Base-by-base conservation (phyloP, 2,113 vertebrate genomes). In the Zeus faber region DNA sequence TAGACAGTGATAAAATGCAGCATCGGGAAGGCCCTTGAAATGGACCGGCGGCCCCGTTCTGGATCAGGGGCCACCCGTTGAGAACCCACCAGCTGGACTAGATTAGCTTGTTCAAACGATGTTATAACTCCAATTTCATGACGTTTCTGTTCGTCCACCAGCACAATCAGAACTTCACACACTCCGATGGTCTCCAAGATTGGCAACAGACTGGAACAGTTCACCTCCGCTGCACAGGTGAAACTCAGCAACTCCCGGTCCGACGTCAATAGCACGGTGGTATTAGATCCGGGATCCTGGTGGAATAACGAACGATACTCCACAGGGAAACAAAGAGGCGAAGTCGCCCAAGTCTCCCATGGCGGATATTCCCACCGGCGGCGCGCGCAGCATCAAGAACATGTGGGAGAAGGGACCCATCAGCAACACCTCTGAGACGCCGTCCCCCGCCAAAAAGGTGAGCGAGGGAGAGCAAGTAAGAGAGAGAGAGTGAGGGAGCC, bases 401-500 rank as follows among this genome's bases (percentile, higher is more conserved):
- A 96, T 96, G 93, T 98, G 97, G 97, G 96, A 99, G 82, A 96
- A 92, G 68, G 95, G 95, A n/a, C 92, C 93, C 1, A 80, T 95
- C 3, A 85, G 91, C 24, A 84, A 87, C 17, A 80, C 92, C 13
- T 83, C 92, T 4, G 81, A 91, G 21, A 90, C 83, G 14, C 64
- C 88, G 2, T 78, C 89, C 24, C 78, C 89, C 29, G 86, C 85
- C 21, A 92, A 92, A 67, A 98, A 97, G 92, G 96, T 95, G 70
- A 65, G 18, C 2, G 4, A 31, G 3, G 9, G 11, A 17, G 4
- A 27, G 5, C 39, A 29, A 27, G 1, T n/a, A n/a, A 23, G 10
- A 7, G 4, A 23, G 7, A 7, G 49, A 61, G n/a, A 35, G 27
- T 18, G 14, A 16, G 40, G 46, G 40, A 51, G 25, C 49, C 31